Conservation (phyloP, 2,888 invertebrate species). For the Drosophila hamatofila region DNA sequence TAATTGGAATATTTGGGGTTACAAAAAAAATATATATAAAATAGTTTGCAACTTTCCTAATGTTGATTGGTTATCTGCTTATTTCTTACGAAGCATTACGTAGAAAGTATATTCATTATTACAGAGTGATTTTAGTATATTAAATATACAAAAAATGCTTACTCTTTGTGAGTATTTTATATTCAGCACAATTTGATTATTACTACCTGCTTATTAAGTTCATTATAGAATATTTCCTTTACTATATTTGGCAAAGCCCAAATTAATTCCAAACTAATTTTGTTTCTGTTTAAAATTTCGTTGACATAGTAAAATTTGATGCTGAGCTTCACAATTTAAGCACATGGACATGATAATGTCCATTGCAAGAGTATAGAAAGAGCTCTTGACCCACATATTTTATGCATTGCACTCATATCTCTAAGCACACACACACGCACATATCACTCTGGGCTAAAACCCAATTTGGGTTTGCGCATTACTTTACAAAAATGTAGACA, state of each 20-base stretch:
- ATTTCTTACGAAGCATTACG: too few species aligned
- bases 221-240: background rate
- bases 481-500: slow-evolving; percentile 25
- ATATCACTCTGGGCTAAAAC: slow-evolving; percentile 45
- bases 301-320: background rate
- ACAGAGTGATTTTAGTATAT: too few species aligned
- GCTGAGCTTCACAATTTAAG: background rate
- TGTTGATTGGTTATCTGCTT: too few species aligned
- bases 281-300: too few species aligned
- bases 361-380: background rate
- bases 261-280: background rate
- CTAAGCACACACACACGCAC: slow-evolving; percentile 23
- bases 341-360: slow-evolving; percentile 1
- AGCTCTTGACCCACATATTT: slow-evolving; percentile 11
- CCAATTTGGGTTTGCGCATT: slow-evolving; percentile 46
- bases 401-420: slow-evolving; percentile 19
- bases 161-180: too few species aligned
- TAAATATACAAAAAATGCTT: too few species aligned
- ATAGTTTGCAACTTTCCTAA: too few species aligned
- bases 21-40: too few species aligned
- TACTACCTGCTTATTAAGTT: background rate
- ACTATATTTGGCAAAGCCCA: background rate
- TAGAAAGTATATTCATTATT: too few species aligned
- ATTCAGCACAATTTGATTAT: background rate
- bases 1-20: too few species aligned